Base-by-base conservation (phyloP, 2,113 vertebrate genomes). In the Poecile atricapillus region DNA sequence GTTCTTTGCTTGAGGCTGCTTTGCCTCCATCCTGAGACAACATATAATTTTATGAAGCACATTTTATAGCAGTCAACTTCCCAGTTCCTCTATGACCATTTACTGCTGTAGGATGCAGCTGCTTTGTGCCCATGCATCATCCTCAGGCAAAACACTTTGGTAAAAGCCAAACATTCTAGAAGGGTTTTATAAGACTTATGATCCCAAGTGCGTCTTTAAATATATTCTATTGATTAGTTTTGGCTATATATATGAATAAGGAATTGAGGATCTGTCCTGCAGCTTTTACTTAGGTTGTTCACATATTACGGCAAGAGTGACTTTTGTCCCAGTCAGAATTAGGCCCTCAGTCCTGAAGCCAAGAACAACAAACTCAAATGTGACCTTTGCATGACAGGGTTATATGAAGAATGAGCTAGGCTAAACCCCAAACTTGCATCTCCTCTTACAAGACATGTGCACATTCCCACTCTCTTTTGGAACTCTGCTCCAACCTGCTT, bases 191-290 rank as follows among this genome's bases (percentile, higher is more conserved):
- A 86, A 70, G 47, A 74, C 39, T 68, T 78, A 3, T 3, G 8
- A 52, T 85, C 59, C 49, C 87, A 77, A 50, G 33, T 13, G 67
- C 52, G 23, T 46, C 84, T 89, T 94, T 65, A 33, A 75, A 41
- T 88, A 25, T 39, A n/a, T 87, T 89, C 91, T 87, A 91, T 95
- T 90, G 77, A 75, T 84, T 74, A 80, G 15, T 63, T 95, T 91
- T 83, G 27, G 30, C 35, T 80, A 25, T 35, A 49, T 35, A 49
- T 18, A 10, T 55, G 59, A 93, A 56, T n/a, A 84, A 89, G 52
- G 46, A 83, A 50, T 33, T 39, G 41, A 75, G 28, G 52, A 53
- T 70, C 33, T 60, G 76, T 56, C 53, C 47, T 55, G 9, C 25
- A 85, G 35, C 16, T 76, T 80, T 88, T 83, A 31, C 27, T 84